Percentiles rank a stretch among this genome's conserved stretches.
Evolutionary conservation across 2,888 invertebrate genomes (phyloP).

Genomic region (Drosophila austrosaltans): DNA sequence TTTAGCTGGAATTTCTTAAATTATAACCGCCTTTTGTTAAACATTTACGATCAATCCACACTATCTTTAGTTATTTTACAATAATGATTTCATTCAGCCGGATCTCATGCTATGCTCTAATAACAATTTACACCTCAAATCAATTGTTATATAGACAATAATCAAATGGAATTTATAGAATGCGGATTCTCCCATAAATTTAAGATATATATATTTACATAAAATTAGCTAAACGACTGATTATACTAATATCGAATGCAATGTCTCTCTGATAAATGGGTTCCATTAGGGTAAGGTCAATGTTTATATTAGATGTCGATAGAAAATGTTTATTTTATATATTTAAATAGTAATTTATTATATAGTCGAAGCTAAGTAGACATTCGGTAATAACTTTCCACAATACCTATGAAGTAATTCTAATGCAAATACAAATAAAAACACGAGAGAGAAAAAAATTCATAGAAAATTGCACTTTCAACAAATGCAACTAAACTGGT

Average conservation of each 20-base stretch:
- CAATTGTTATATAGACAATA: neutral
- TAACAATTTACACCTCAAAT: neutral
- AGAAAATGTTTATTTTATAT: neutral
- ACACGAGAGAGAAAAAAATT: neutral
- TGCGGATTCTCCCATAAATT: conserved; percentile 23
- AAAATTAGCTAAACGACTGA: neutral
- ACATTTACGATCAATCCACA: neutral
- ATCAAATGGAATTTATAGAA: neutral
- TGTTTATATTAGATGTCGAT: too few relatives aligned
- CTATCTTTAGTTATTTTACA: neutral
- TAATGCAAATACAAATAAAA: neutral
- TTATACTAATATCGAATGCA: neutral
- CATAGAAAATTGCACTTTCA: neutral
- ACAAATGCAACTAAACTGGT: neutral
- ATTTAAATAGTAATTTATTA: neutral
- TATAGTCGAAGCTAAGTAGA: neutral
- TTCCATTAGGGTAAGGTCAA: conserved; percentile 3
- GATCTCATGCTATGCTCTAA: neutral
- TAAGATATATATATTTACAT: neutral
- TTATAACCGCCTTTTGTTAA: neutral
- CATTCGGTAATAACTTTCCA: conserved; percentile 4
- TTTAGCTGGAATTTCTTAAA: neutral
- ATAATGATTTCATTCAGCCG: conserved; percentile 1
- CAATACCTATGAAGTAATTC: neutral
- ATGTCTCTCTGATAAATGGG: conserved; percentile 6